Percentiles rank a stretch among this genome's conserved stretches.
Evolutionary conservation across 2,797 vertebrate species (phyloP).

Genomic region (Liasis olivaceus): DNA sequence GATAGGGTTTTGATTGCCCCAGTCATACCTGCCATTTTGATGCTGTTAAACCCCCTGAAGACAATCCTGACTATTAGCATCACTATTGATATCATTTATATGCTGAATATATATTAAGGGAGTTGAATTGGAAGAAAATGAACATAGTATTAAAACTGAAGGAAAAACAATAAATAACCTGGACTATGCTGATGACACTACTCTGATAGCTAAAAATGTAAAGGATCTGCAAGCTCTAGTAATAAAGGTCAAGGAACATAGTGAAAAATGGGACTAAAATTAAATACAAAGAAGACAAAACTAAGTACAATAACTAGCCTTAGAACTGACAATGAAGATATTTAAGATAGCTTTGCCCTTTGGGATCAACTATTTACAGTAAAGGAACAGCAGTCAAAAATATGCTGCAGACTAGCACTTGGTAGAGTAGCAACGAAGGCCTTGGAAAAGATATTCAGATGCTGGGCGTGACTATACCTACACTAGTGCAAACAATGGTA

Average conservation of each 20-base stretch:
- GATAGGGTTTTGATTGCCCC: neutral
- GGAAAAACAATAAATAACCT: neutral
- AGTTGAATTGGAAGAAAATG: neutral
- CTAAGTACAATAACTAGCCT: neutral
- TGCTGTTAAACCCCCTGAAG: neutral
- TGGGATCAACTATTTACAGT: neutral
- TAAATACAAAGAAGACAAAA: neutral
- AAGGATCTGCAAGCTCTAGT: neutral
- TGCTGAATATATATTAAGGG: neutral
- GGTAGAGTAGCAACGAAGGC: neutral
- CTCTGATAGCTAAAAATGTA: neutral
- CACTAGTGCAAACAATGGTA: neutral
- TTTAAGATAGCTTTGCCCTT: neutral
- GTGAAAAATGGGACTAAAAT: neutral
- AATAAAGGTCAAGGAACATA: neutral
- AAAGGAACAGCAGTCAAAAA: neutral
- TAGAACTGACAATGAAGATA: neutral
- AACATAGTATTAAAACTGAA: neutral
- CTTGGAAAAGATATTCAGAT: neutral
- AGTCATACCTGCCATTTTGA: neutral
- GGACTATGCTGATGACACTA: neutral
- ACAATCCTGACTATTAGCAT: neutral
- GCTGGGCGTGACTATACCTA: neutral
- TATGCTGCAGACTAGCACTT: neutral
- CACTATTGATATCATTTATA: neutral